Evolutionary conservation across 2,797 vertebrate species (phyloP).

Genomic region (Xiphorhynchus erythropygius): DNA sequence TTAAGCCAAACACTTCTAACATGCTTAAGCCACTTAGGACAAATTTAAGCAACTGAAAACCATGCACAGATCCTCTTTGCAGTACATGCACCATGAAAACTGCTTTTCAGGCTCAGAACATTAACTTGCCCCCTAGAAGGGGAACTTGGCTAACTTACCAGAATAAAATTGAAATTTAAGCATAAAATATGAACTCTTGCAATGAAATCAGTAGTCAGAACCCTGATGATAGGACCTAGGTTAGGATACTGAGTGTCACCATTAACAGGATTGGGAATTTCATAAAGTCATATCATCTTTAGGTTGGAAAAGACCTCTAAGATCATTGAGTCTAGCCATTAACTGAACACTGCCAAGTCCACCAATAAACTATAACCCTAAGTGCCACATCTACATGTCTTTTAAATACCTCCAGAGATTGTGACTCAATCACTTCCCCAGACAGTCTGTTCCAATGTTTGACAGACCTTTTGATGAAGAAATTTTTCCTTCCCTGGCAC

Average conservation of each 20-base stretch:
- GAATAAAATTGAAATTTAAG: neutral
- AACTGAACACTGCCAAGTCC: neutral
- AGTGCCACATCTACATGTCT: neutral
- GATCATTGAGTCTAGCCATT: neutral
- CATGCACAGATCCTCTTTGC: accelerated
- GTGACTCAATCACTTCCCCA: neutral
- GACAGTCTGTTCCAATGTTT: neutral
- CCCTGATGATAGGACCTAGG: neutral
- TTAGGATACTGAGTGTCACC: neutral
- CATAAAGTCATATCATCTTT: neutral
- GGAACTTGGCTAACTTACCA: neutral
- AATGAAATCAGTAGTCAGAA: neutral
- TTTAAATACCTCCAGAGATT: neutral
- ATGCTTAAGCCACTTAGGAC: neutral
- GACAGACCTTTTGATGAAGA: neutral
- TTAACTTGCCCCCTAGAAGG: neutral
- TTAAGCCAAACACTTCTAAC: neutral
- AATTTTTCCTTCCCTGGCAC: neutral
- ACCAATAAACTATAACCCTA: neutral
- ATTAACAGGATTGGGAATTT: neutral
- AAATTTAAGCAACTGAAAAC: neutral
- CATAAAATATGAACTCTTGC: neutral
- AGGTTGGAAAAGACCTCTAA: neutral
- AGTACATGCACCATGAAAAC: neutral
- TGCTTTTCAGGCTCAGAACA: neutral